Base-by-base conservation (phyloP, 2,888 invertebrate species). In the Cephus runcator region DNA sequence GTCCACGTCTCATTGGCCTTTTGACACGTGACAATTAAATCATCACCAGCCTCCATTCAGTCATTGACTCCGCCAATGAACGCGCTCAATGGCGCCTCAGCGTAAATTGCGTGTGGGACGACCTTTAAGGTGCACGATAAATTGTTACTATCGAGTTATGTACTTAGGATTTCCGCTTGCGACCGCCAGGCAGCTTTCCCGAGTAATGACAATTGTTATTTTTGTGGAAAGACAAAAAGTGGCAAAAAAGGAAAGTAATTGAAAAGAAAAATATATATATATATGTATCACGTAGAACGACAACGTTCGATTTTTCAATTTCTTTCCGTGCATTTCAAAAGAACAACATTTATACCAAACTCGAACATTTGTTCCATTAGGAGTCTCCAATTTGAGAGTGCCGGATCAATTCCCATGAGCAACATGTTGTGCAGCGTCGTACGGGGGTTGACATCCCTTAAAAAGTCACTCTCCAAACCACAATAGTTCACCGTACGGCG, bases 1-100 rank as follows among this genome's bases (percentile, higher is more conserved):
- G 80, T 78, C 78, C 56, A 56, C 73, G 40, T 75, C 82, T 79
- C 79, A 81, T 86, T 87, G 87, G 85, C 87, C 88, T 82, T 56
- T 78, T 85, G 85, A 82, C 85, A 83, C 82, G 75, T 77, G 83
- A 79, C 82, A 89, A 89, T 89, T 88, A 89, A 89, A 89, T 89
- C 87, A 89, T 89, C 87, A 83, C 80, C 73, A 76, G 81, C 79
- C 80, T 83, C 81, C 84, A 83, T 85, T 86, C 86, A 84, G 82
- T 82, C 85, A 81, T 85, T 86, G 85, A 85, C 86, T 87, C 81
- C 79, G 79, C 84, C 83, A 82, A 83, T 81, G 82, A 83, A 79
- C 75, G 76, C 73, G 73, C 77, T 80, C 73, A 81, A 81, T 78
- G 79, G 76, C 77, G 77, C 75, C 75, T 74, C 69, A 23, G 34